Evolutionary conservation across 2,113 vertebrate genomes (phyloP).

Genomic region (Pedionomus torquatus): DNA sequence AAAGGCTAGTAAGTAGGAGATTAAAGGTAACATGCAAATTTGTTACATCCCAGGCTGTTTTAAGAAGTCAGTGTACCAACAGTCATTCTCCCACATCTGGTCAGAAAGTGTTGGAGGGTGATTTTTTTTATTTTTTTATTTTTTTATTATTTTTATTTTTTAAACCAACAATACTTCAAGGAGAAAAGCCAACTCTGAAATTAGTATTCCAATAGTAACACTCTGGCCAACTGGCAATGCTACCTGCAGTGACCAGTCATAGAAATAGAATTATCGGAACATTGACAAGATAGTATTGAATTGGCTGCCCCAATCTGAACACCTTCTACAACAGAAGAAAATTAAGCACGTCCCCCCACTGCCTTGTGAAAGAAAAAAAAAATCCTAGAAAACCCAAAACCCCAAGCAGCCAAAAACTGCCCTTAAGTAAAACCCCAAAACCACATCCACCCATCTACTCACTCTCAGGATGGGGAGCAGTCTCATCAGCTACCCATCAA

Average conservation of each 20-base stretch:
- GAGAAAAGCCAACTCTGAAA: neutral
- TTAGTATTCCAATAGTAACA: neutral
- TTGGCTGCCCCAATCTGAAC: neutral
- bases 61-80: neutral
- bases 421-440: neutral
- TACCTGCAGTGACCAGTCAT: neutral
- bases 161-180: neutral
- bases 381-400: accelerated
- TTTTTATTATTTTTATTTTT: no score
- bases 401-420: accelerated
- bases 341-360: neutral
- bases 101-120: neutral
- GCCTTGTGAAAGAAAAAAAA: neutral
- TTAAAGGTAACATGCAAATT: neutral
- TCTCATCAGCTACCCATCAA: neutral
- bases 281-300: accelerated
- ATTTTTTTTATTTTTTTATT: neutral
- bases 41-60: neutral
- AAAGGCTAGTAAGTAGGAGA: neutral
- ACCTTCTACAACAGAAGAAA: neutral
- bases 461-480: neutral
- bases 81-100: neutral
- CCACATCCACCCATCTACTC: neutral
- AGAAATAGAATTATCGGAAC: neutral
- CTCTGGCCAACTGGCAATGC: neutral